phyloP scores from a whole-genome alignment of 2,888 invertebrate genomes.

The Sisyra nigra region DNA sequence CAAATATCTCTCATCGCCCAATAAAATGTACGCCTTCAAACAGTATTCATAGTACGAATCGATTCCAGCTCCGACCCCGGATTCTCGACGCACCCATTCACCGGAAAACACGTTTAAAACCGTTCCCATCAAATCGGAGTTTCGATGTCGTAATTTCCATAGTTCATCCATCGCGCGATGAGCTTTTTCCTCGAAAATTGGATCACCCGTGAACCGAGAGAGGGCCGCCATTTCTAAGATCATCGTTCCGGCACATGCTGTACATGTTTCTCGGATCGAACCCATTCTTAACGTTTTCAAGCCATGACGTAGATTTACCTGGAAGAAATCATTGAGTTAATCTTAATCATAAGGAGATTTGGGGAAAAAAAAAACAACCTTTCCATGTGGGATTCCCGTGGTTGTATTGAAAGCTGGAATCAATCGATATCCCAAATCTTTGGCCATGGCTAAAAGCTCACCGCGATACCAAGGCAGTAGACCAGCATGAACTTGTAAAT shows the following conservation, averaged over 20 bases:
- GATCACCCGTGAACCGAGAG: constrained; percentile 80
- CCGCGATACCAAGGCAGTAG: constrained; percentile 73
- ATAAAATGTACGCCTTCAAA: constrained; percentile 88
- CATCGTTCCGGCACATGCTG: constrained; percentile 97
- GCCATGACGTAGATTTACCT: constrained; percentile 71
- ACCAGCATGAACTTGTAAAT: constrained; percentile 58
- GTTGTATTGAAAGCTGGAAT: constrained; percentile 97
- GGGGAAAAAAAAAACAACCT: constrained; percentile 35
- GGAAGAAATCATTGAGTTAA: constrained; percentile 13
- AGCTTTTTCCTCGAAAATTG: constrained; percentile 86
- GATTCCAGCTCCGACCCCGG: constrained; percentile 97
- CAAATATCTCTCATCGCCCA: constrained; percentile 86
- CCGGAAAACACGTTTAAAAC: constrained; percentile 96
- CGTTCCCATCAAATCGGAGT: constrained; percentile 90
- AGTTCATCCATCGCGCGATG: constrained; percentile 91
- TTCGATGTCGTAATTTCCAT: constrained; percentile 85
- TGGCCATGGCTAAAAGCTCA: constrained; percentile 77
- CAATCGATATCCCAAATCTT: constrained; percentile 80
- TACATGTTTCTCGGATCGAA: constrained; percentile 81
- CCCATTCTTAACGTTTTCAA: constrained; percentile 59
- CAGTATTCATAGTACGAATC: constrained; percentile 99
- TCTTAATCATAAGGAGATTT: constrained; percentile 5
- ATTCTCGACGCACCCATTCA: constrained; percentile 93
- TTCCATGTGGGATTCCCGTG: constrained; percentile 93
- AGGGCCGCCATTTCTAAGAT: constrained; percentile 94